Evolutionary conservation across 2,797 vertebrate genomes (phyloP).

Genomic region (Jordanella pulchra): DNA sequence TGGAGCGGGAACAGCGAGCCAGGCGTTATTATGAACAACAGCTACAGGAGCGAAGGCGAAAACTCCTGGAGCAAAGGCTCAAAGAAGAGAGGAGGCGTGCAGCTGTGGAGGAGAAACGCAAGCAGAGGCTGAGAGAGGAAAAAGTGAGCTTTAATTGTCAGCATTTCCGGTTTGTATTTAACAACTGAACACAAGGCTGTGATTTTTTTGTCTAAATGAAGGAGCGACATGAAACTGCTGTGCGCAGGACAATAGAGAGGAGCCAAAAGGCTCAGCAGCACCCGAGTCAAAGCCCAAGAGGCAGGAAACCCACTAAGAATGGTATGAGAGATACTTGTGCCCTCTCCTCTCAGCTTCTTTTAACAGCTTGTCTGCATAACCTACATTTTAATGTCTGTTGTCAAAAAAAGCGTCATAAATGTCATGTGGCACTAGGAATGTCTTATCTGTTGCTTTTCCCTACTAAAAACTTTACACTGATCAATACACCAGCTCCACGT

Average conservation of each 20-base stretch:
- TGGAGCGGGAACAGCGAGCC: slow-evolving; percentile 88
- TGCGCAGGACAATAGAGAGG: slow-evolving; percentile 89
- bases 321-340: slow-evolving; percentile 68
- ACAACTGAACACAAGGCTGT: slow-evolving; percentile 2
- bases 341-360: slow-evolving; percentile 3
- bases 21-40: slow-evolving; percentile 87
- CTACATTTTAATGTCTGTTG: slow-evolving; percentile 15
- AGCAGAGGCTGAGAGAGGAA: slow-evolving; percentile 88
- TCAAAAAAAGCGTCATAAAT: slow-evolving; percentile 18
- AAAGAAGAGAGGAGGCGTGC: slow-evolving; percentile 87
- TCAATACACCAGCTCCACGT: slow-evolving; percentile 69
- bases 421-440: slow-evolving; percentile 28
- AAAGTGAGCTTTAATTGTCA: slow-evolving; percentile 73
- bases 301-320: slow-evolving; percentile 76
- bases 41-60: slow-evolving; percentile 89
- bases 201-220: slow-evolving; percentile 59
- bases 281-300: slow-evolving; percentile 83
- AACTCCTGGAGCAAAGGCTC: slow-evolving; percentile 87
- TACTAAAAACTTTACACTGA: slow-evolving; percentile 51
- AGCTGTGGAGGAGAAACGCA: slow-evolving; percentile 93
- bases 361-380: slow-evolving; percentile 30
- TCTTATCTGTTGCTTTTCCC: slow-evolving; percentile 51
- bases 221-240: slow-evolving; percentile 91
- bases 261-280: slow-evolving; percentile 87
- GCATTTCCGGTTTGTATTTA: background rate